Evolutionary conservation across 2,113 vertebrate species (phyloP).

Genomic region (Lutjanus erythropterus): DNA sequence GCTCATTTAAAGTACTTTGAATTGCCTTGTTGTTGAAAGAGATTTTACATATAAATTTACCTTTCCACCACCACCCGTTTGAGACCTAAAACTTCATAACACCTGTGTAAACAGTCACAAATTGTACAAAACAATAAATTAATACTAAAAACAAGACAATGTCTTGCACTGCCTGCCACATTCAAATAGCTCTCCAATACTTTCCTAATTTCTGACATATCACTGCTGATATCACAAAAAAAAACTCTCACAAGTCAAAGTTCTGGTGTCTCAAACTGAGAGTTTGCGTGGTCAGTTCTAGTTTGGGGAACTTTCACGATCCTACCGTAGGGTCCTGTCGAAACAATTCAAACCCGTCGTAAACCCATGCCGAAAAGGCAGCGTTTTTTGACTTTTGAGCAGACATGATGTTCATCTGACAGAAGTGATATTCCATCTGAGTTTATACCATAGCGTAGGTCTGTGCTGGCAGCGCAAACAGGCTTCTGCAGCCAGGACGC

Average conservation of each 20-base stretch:
- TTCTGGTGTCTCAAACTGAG: slow-evolving; percentile 1
- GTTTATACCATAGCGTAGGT: slow-evolving; percentile 36
- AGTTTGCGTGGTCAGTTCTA: slow-evolving; percentile 1
- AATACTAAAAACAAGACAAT: background rate
- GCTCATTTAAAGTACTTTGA: background rate
- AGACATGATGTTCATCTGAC: slow-evolving; percentile 48
- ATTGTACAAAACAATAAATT: background rate
- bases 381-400: background rate
- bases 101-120: background rate
- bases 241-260: background rate
- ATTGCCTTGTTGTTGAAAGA: background rate
- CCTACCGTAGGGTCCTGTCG: background rate
- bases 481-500: slow-evolving; percentile 65
- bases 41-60: background rate
- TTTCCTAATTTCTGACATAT: background rate
- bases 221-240: background rate
- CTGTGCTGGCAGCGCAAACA: slow-evolving; percentile 68
- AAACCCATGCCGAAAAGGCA: slow-evolving; percentile 2
- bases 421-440: slow-evolving; percentile 56
- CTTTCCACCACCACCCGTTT: background rate
- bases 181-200: background rate
- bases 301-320: slow-evolving; percentile 17
- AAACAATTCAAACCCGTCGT: slow-evolving; percentile 24
- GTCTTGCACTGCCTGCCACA: background rate
- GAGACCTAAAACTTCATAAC: too few species aligned